A percentile compares a stretch with the other conserved stretches of the same genome.
phyloP scores from a whole-genome alignment of 2,888 invertebrate species.

The Phragmatobia fuliginosa region DNA sequence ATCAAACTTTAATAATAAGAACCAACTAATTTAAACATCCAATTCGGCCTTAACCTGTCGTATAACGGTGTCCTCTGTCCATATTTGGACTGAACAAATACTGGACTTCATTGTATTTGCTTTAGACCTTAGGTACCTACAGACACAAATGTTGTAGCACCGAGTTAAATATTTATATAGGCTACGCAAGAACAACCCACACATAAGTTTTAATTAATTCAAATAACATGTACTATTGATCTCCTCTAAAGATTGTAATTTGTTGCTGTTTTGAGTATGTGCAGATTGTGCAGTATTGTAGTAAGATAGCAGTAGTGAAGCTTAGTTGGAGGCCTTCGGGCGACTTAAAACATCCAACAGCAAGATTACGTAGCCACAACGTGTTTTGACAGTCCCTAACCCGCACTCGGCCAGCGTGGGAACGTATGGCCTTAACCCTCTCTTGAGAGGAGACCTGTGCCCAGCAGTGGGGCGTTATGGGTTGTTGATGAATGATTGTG shows the following conservation, averaged over 20 bases:
- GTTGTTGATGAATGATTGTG: too few species aligned
- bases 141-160: constrained; percentile 2
- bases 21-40: constrained; percentile 10
- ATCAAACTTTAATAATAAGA: not conserved
- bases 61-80: constrained; percentile 15
- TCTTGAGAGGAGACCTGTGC: too few species aligned
- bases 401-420: too few species aligned
- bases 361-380: too few species aligned
- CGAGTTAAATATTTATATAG: constrained; percentile 4
- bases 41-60: constrained; percentile 20
- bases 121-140: constrained; percentile 6
- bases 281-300: too few species aligned
- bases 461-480: too few species aligned
- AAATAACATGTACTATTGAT: not conserved
- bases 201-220: not conserved
- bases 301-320: too few species aligned
- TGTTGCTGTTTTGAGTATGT: too few species aligned
- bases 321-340: too few species aligned
- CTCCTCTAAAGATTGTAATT: not conserved
- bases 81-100: constrained; percentile 32
- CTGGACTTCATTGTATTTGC: constrained; percentile 7
- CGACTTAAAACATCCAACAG: too few species aligned
- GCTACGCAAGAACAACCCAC: not conserved
- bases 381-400: too few species aligned
- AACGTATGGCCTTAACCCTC: too few species aligned